phyloP scores from a whole-genome alignment of 2,888 invertebrate species.

The Tiliacea aurago region DNA sequence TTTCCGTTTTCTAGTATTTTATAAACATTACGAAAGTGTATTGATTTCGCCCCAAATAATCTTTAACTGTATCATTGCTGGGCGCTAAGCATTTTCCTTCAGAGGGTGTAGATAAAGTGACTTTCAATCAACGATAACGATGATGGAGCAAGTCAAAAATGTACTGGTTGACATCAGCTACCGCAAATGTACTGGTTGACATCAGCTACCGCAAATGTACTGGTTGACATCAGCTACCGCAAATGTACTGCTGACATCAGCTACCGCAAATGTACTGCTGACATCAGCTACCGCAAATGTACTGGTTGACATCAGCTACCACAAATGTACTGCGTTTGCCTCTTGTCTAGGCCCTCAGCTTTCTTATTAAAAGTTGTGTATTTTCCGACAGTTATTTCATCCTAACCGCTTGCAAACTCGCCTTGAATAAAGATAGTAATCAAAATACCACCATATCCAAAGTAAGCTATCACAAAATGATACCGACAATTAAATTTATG shows the following conservation, averaged over 20 bases:
- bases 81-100: too few species aligned
- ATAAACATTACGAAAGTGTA: neutral
- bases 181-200: too few species aligned
- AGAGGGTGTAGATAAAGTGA: too few species aligned
- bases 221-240: too few species aligned
- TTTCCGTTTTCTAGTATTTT: neutral
- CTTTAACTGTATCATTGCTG: neutral
- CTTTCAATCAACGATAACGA: neutral
- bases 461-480: slow-evolving; percentile 29
- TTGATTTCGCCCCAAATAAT: neutral
- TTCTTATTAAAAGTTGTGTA: neutral
- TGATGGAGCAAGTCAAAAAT: neutral
- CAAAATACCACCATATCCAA: slow-evolving; percentile 37
- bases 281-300: too few species aligned
- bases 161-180: neutral
- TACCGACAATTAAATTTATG: slow-evolving; percentile 39
- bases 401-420: slow-evolving; percentile 2
- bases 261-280: too few species aligned
- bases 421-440: slow-evolving; percentile 22
- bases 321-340: too few species aligned
- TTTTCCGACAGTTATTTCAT: neutral
- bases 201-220: too few species aligned
- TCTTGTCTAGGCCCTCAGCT: neutral
- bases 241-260: too few species aligned
- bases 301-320: neutral